These are phyloP conservation scores for Agonopterix heracliana DNA, from an alignment of 2,888 invertebrate genomes.

Conservation along the genomic window DNA sequence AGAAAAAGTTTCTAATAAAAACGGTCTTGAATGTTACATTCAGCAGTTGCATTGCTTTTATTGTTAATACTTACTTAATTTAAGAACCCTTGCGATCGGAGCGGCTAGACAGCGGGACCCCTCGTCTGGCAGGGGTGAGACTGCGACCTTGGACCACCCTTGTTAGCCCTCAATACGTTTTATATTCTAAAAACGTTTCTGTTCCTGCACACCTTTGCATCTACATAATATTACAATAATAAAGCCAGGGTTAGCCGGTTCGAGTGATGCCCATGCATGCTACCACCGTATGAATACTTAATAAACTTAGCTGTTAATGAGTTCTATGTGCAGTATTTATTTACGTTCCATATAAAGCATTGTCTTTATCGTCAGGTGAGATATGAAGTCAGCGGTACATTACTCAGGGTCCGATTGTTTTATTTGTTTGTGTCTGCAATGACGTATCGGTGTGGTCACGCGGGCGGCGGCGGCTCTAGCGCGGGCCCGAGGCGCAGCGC, in stretches of 20 bases:
- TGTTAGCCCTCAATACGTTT: constrained; percentile 13
- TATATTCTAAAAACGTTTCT: constrained; percentile 9
- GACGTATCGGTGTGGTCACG: constrained; percentile 42
- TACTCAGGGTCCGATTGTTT: constrained; percentile 36
- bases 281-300: constrained; percentile 5
- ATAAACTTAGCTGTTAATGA: neutral
- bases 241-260: constrained; percentile 4
- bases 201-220: neutral
- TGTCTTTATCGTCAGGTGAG: constrained; percentile 22
- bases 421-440: constrained; percentile 24
- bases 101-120: neutral
- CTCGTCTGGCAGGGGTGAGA: constrained; percentile 57
- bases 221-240: constrained; percentile 1
- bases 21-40: no score
- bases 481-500: constrained; percentile 24
- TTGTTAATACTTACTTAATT: no score
- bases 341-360: constrained; percentile 4
- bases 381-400: constrained; percentile 16
- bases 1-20: no score
- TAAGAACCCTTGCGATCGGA: neutral
- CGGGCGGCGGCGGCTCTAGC: constrained; percentile 28
- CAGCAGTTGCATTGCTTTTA: neutral
- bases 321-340: constrained; percentile 5
- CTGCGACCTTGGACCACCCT: constrained; percentile 50
- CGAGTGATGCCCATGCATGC: constrained; percentile 2